Evolutionary conservation across 2,797 vertebrate genomes (phyloP).

Genomic region (Capromys pilorides): DNA sequence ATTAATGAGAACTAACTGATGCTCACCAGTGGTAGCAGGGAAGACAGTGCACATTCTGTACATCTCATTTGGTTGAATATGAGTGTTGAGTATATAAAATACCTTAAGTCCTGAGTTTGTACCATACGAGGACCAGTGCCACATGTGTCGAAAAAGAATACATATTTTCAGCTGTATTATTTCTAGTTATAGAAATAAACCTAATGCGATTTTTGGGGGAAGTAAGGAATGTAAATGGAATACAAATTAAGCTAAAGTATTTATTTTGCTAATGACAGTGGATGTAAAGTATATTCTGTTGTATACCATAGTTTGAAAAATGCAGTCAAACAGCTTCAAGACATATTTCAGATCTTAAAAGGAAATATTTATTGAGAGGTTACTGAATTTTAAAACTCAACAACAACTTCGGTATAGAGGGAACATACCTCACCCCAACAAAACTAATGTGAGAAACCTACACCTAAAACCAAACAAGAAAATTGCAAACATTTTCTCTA

Average conservation of each 20-base stretch:
- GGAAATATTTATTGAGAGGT: not conserved
- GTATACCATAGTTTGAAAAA: not conserved
- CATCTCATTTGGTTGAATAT: not conserved
- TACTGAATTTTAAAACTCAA: not conserved
- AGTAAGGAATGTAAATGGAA: not conserved
- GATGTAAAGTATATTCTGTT: not conserved
- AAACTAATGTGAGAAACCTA: not conserved
- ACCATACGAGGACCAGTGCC: not conserved
- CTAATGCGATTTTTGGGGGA: not conserved
- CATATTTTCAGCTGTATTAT: not conserved
- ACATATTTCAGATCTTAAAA: conserved; percentile 48
- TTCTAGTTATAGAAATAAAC: not conserved
- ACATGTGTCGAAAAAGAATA: not conserved
- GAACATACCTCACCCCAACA: not conserved
- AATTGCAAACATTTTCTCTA: not conserved
- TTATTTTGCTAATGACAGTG: conserved; percentile 19
- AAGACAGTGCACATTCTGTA: fast-evolving
- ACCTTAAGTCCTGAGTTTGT: not conserved
- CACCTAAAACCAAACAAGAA: not conserved
- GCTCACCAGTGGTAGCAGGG: not conserved
- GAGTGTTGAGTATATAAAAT: not conserved
- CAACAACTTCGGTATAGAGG: not conserved
- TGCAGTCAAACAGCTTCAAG: not conserved
- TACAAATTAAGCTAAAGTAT: not conserved
- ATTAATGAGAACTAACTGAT: not conserved